These are phyloP conservation scores for Chloroceryle inda DNA, from an alignment of 2,797 vertebrate genomes.

Conservation along the genomic window DNA sequence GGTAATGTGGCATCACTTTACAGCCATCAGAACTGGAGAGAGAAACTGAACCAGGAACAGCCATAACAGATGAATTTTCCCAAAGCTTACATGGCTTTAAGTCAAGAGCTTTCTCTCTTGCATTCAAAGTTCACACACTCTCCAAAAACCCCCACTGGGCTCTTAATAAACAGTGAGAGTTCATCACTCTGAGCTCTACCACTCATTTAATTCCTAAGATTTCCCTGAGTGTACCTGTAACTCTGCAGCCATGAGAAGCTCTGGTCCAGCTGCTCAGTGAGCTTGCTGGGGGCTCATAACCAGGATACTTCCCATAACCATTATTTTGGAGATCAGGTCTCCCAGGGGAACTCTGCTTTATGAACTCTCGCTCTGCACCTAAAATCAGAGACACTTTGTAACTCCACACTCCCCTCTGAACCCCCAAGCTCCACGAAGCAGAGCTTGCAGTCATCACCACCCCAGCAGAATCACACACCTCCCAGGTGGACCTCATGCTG, in stretches of 20 bases:
- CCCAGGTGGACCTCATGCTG: neutral
- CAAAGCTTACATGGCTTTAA: neutral
- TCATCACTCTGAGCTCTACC: neutral
- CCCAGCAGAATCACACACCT: neutral
- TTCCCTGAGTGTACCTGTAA: neutral
- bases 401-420: neutral
- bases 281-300: neutral
- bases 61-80: neutral
- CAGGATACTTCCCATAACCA: neutral
- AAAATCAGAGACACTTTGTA: neutral
- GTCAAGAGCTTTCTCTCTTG: neutral
- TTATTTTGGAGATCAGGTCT: neutral
- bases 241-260: neutral
- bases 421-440: neutral
- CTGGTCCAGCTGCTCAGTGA: neutral
- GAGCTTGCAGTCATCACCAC: neutral
- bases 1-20: neutral
- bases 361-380: neutral
- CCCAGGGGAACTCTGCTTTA: neutral
- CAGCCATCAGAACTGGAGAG: neutral
- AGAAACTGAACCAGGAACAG: neutral
- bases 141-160: neutral
- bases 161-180: neutral
- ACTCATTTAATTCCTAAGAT: neutral
- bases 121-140: neutral